phyloP scores from a whole-genome alignment of 2,113 vertebrate species.

The Prietella phreatophila region DNA sequence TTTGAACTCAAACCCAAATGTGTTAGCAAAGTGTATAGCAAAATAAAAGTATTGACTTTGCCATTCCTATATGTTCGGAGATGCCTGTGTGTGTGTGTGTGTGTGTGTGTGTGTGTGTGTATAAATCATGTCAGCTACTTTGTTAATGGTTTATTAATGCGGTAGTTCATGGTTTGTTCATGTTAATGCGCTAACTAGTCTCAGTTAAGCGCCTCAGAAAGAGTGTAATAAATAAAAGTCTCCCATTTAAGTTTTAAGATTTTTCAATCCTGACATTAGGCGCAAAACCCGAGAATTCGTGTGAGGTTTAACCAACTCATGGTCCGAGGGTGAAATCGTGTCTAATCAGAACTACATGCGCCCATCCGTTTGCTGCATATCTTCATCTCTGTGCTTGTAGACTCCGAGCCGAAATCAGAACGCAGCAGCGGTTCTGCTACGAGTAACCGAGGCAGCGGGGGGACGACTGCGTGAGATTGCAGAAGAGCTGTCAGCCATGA shows the following conservation, averaged over 20 bases:
- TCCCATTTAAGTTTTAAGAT: not conserved
- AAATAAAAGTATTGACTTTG: not conserved
- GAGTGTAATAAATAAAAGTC: not conserved
- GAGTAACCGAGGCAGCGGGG: constrained; percentile 47
- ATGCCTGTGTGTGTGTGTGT: no score
- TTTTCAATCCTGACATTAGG: not conserved
- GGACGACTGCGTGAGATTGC: constrained; percentile 53
- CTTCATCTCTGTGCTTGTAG: not conserved
- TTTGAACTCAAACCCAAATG: not conserved
- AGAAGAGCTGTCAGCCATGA: constrained; percentile 64
- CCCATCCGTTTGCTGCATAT: not conserved
- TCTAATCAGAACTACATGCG: not conserved
- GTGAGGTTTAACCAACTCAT: not conserved
- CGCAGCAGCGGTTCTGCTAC: constrained; percentile 36
- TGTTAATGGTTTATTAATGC: not conserved
- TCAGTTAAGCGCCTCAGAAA: not conserved
- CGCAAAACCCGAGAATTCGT: not conserved
- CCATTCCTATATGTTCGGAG: not conserved
- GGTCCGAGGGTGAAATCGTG: not conserved
- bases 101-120: not conserved
- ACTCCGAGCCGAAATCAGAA: constrained; percentile 24
- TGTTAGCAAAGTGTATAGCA: not conserved
- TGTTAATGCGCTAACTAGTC: not conserved
- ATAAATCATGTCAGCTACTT: not conserved
- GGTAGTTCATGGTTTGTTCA: not conserved